Base-by-base conservation (phyloP, 2,888 invertebrate species). In the Serripes groenlandicus region DNA sequence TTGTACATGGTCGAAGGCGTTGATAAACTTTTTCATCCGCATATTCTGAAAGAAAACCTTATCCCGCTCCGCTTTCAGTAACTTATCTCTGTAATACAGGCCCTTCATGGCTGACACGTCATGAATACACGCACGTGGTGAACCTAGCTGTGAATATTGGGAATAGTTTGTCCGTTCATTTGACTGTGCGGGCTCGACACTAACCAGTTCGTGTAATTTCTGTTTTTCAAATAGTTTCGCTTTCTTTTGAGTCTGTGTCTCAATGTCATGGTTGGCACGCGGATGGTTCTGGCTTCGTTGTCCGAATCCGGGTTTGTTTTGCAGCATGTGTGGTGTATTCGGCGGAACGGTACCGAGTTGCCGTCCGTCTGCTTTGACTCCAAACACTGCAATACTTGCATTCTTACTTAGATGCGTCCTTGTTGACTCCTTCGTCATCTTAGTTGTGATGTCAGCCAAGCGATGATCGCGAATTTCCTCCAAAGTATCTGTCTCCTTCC, bases 11-110 rank as follows among this genome's bases (percentile, higher is more conserved):
- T 82, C 77, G 58, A 86, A 83, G 1, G 75, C 72, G 56, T 80
- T 69, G 26, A 86, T 75, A 52, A 86, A 86, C 28, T 73, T 42
- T 34, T 75, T 80, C 85, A 86, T 86, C 75, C 78, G 79, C 42
- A 83, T 75, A 15, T 80, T 80, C 28, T 81, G 80, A 35, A 71
- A 75, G 1, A 86, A 32, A 11, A 83, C 73, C 34, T n/a, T 75
- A 28, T 83, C 85, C 54, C 85, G 35, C 56, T 86, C 85, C 4
- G 75, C 58, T 52, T 82, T 86, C 26, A 86, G 34, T n/a, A 86
- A 66, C 60, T 86, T 86, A 32, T 86, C 82, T 66, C 85, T 74
- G 49, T 79, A 68, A 60, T 86, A 83, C 58, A 69, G 58, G 15
- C 80, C 78, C 60, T 75, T 80, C 75, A 83, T 68, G 0, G 85